Evolutionary conservation across 2,113 vertebrate species (phyloP), one percentile per base, ranked within the genome.

Genomic region (Meleagris gallopavo): DNA sequence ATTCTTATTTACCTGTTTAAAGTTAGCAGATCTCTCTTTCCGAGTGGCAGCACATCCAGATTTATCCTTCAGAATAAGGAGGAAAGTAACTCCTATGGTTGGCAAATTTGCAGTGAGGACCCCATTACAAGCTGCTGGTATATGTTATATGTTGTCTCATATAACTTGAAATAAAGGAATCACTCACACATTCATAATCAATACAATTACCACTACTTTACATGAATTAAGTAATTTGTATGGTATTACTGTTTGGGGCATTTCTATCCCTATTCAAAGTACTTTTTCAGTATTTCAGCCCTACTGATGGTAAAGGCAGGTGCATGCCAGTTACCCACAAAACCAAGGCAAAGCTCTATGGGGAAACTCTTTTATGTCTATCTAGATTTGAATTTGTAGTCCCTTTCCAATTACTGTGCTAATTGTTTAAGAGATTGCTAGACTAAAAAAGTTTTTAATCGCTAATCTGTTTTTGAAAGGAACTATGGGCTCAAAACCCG

Each of bases 401-500:
- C 89, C 93, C 84, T 96, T 97, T 97, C 96, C 97, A 98, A 97
- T 98, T 97, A 98, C 92, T 95, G 78, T 77, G 62, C 84, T 97
- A 97, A 98, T 97, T 97, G 97, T 97, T 98, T 97, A 98, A 98
- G 91, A 95, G 94, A 94, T 96, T 97, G 94, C 90, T 94, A 97
- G 94, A 97, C 96, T 97, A 95, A 97, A 97, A 96, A 94, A 94
- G 83, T 94, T 96, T 97, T 96, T 97, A 97, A 97, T 97, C 96
- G 89, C 96, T 97, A 97, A 98, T 98, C 97, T 98, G 93, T 97
- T 97, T 96, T 95, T 97, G 96, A 98, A 98, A 96, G 94, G 96
- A 96, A 94, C 96, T 97, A 96, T 74, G 86, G 94, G 80, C 92
- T 96, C 94, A 94, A 94, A 97, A 95, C 91, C 93, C 86, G 93